Conservation (phyloP, 2,888 invertebrate species). For the Beris morrisii region DNA sequence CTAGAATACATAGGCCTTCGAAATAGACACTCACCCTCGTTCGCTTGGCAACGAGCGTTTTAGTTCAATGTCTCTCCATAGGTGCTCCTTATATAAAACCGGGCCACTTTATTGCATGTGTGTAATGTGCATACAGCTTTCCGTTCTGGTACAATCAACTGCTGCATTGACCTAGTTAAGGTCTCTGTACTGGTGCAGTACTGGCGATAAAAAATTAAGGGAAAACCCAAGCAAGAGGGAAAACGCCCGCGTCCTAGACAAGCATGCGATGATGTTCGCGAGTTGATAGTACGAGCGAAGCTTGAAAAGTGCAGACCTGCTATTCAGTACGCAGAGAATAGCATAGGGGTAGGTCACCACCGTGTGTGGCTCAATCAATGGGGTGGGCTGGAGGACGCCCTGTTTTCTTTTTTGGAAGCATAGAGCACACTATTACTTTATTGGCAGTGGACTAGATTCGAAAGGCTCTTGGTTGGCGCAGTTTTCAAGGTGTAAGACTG, state of each 20-base stretch:
- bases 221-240: conserved; percentile 3
- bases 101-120: conserved; percentile 1
- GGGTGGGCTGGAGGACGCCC: not conserved
- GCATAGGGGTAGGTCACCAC: conserved; percentile 20
- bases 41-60: conserved; percentile 1
- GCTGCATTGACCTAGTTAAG: conserved; percentile 49
- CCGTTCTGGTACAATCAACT: conserved; percentile 46
- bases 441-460: conserved; percentile 30
- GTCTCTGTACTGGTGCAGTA: conserved; percentile 9
- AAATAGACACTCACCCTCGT: not conserved
- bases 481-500: conserved; percentile 17
- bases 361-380: conserved; percentile 2
- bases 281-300: conserved; percentile 1
- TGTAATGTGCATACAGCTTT: conserved; percentile 14
- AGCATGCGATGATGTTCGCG: not conserved
- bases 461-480: conserved; percentile 15
- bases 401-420: not conserved
- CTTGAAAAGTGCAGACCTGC: conserved; percentile 18
- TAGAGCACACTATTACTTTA: conserved; percentile 19
- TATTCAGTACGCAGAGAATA: conserved; percentile 4
- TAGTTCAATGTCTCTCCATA: conserved; percentile 28
- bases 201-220: not conserved
- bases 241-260: not conserved
- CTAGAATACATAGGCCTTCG: no score
- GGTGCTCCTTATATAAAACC: conserved; percentile 13